Evolutionary conservation across 2,797 vertebrate genomes (phyloP), one percentile per base, ranked within the genome.

Genomic region (Fundulus diaphanus): DNA sequence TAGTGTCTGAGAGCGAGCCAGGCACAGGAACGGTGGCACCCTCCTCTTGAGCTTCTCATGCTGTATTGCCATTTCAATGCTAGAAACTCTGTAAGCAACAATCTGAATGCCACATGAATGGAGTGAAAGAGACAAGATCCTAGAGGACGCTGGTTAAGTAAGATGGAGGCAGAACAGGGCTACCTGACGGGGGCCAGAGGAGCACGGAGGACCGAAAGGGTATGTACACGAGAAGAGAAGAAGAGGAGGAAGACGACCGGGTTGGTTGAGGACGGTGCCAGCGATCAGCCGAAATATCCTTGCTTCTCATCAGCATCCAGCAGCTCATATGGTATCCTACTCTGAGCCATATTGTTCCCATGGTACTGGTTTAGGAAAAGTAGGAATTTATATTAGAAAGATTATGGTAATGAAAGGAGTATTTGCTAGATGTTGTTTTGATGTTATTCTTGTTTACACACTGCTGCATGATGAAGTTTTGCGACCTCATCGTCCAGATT

Each of bases 171-270:
- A 70, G 83, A 84, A 63, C 9, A 77, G 12, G 68, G 68, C 54
- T 27, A 1, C 76, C n/a, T 37, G 68, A 76, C 35, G 0, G 86
- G 74, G 74, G 77, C 66, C 75, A 81, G 67, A 80, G 91, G 89
- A 77, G 89, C 82, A 11, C 84, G 83, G 74, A 90, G 86, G 77
- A 81, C n/a, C 1, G 90, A 93, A 70, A 78, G 82, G 15, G 12
- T 87, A 24, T 91, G 87, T 68, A 86, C 81, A 0, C 74, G 80
- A 70, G 92, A 93, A 80, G 91, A 93, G 88, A 92, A 89, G 89
- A 94, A 90, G 89, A 93, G 80, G 85, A 93, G 91, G 79, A 94
- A 90, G 87, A 82, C 68, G 24, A 72, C 73, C 5, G 81, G 71
- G 42, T 31, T 18, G 42, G 68, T 20, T 74, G 88, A 85, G 67